Evolutionary conservation across 1,140 invertebrate genomes (phyloP), one percentile per base, ranked within the genome.

Genomic region (Apolygus lucorum): DNA sequence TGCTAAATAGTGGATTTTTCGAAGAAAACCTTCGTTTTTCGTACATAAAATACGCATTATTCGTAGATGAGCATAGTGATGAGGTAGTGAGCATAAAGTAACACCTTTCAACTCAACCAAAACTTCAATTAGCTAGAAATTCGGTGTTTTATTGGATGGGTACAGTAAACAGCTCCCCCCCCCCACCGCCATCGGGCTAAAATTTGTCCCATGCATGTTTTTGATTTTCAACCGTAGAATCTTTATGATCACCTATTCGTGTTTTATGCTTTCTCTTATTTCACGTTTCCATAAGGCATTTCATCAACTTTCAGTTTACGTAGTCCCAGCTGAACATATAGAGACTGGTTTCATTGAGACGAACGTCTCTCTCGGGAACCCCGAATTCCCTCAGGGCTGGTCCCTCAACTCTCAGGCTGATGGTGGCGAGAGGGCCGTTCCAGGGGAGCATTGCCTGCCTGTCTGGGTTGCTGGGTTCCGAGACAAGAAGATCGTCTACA

Each of bases 381-480:
- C 80, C 1, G 62, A 73, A 17, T 76, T 83, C 64, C 80, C 82
- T 0, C 77, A 76, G 1, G 83, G 81, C 67, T 85, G 84, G 84
- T 77, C 82, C 72, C 63, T 63, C 2, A 52, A 62, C 13, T 29
- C 27, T 25, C 25, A 64, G 2, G 68, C 21, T 24, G 25, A 28
- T 8, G n/a, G 27, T 14, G n/a, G n/a, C n/a, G 28, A 28, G 21
- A n/a, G n/a, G 1, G 68, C 59, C 21, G 34, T 69, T 24, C 59
- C 71, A 27, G 75, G 75, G 22, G 75, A 78, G n/a, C 75, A 76
- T 4, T 81, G 80, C 69, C 68, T 81, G 0, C 76, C 77, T 0
- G 81, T 75, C 66, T 82, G 79, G 78, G 85, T 85, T 27, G 82
- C 80, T 21, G 82, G 84, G 28, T 81, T 83, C 27, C 79, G 79